phyloP scores from a whole-genome alignment of 2,113 vertebrate species.

The Rhinogobius similis region DNA sequence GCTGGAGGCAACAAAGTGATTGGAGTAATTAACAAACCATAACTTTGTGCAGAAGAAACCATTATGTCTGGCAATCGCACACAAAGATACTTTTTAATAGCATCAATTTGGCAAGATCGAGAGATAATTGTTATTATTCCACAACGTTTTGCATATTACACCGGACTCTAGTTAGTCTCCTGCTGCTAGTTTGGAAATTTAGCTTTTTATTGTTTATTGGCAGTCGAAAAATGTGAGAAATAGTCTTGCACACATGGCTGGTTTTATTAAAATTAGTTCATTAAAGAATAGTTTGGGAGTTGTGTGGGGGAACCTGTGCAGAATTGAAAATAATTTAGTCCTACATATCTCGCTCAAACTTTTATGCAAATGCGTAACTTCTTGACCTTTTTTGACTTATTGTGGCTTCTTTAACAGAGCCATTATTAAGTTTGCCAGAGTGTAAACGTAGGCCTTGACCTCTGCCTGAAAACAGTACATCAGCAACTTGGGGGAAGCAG shows the following conservation, averaged over 20 bases:
- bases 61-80: conserved; percentile 6
- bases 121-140: conserved; percentile 13
- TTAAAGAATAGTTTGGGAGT: conserved; percentile 9
- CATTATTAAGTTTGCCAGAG: not conserved
- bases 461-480: not conserved
- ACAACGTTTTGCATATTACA: conserved; percentile 15
- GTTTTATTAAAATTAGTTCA: conserved; percentile 10
- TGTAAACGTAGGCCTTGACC: conserved; percentile 1
- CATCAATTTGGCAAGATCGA: conserved; percentile 25
- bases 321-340: not conserved
- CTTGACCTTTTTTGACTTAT: conserved; percentile 10
- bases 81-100: conserved; percentile 23
- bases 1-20: conserved; percentile 6
- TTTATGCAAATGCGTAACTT: conserved; percentile 4
- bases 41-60: conserved; percentile 1
- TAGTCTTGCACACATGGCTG: conserved; percentile 26
- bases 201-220: conserved; percentile 44
- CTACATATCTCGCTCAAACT: not conserved
- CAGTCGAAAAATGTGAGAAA: conserved; percentile 34
- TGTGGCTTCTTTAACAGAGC: conserved; percentile 7
- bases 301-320: not conserved
- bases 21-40: conserved; percentile 13
- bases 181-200: conserved; percentile 24
- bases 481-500: not conserved
- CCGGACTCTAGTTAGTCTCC: conserved; percentile 10